phyloP scores from a whole-genome alignment of 2,113 vertebrate species.

The Romanogobio albipinnatus region DNA sequence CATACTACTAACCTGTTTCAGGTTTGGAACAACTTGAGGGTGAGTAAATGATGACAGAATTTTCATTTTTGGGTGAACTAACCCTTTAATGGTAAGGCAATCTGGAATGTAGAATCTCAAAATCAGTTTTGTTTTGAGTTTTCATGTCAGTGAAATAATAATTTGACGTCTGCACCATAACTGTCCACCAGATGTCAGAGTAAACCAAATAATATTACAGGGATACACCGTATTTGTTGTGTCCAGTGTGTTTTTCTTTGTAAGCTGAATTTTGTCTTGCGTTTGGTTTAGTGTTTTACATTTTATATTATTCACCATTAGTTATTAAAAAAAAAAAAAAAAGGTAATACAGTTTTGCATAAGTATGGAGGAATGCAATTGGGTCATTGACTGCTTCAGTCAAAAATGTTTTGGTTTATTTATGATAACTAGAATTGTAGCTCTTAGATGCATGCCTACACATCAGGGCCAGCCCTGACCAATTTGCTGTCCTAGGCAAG shows the following conservation, averaged over 20 bases:
- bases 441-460: background rate
- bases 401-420: background rate
- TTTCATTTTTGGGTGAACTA: no score
- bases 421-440: background rate
- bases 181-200: slow-evolving; percentile 22
- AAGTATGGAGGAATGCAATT: no score
- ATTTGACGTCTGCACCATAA: background rate
- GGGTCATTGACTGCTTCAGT: background rate
- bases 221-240: background rate
- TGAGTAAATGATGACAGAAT: no score
- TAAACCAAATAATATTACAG: background rate
- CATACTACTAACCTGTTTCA: no score
- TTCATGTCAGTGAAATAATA: background rate
- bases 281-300: background rate
- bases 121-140: background rate
- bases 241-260: background rate
- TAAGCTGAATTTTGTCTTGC: background rate
- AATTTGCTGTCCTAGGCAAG: no score
- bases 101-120: background rate
- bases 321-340: background rate
- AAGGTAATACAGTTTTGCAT: no score
- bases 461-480: no score
- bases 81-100: background rate
- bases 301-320: background rate
- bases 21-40: no score